Evolutionary conservation across 1,140 invertebrate species (phyloP).

Genomic region (Triops longicaudatus): DNA sequence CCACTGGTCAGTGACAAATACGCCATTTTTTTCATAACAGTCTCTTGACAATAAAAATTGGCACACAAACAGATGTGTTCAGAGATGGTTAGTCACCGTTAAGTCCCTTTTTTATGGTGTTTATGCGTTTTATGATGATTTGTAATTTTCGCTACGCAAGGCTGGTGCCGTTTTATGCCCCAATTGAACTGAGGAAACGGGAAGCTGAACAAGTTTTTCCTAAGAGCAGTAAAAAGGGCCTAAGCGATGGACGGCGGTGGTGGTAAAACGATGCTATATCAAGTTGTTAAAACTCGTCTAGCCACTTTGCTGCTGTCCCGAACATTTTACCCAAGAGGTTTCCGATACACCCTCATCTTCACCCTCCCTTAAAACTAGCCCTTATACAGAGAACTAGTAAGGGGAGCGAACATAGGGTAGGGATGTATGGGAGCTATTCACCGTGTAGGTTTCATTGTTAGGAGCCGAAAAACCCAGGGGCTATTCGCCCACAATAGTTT

Average conservation of each 20-base stretch:
- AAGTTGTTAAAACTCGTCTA: conserved; percentile 2
- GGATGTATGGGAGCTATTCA: conserved; percentile 5
- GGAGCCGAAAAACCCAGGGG: not conserved
- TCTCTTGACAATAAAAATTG: not conserved
- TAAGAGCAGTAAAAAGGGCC: not conserved
- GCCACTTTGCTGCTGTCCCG: conserved; percentile 1
- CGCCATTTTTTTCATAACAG: too few species aligned
- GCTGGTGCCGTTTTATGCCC: not conserved
- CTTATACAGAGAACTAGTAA: not conserved
- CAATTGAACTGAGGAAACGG: not conserved
- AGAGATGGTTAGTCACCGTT: not conserved
- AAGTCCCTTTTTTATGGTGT: not conserved
- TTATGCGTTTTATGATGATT: not conserved
- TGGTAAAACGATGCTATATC: not conserved
- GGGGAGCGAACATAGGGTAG: not conserved
- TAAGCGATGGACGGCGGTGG: not conserved
- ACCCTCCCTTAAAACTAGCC: not conserved
- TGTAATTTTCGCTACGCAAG: not conserved
- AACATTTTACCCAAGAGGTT: not conserved
- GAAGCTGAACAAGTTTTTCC: not conserved
- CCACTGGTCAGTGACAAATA: not conserved
- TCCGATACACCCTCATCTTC: not conserved
- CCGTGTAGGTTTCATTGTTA: not conserved
- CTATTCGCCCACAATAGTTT: not conserved
- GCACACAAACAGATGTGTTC: not conserved